A percentile compares a stretch with the other conserved stretches of the same genome.
These are phyloP conservation scores for Danio kyathit DNA, from an alignment of 2,797 vertebrate species.

Conservation along the genomic window DNA sequence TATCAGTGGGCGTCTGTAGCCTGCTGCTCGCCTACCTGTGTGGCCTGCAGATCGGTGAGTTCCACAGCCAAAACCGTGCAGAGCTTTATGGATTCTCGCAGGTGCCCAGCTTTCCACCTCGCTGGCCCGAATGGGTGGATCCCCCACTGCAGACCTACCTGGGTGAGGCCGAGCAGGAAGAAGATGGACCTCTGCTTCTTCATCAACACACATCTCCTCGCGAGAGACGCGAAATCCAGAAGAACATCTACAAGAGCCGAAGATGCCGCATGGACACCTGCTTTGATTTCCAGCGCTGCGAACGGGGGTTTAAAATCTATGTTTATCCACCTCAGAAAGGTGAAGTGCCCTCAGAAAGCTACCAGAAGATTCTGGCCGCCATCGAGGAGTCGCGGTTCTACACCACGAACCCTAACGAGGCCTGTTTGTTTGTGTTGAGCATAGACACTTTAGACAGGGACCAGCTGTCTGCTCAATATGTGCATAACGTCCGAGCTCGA, in stretches of 20 bases:
- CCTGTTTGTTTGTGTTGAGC: constrained; percentile 81
- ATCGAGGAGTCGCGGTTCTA: constrained; percentile 82
- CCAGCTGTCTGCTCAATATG: constrained; percentile 80
- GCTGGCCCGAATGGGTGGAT: constrained; percentile 70
- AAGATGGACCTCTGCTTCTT: constrained; percentile 78
- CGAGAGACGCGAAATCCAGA: constrained; percentile 77
- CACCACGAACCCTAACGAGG: constrained; percentile 76
- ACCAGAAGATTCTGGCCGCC: constrained; percentile 81
- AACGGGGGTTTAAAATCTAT: constrained; percentile 79
- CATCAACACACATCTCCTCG: constrained; percentile 82
- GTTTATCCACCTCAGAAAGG: constrained; percentile 80
- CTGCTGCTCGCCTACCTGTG: constrained; percentile 84
- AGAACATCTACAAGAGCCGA: constrained; percentile 81
- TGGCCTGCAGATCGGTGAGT: constrained; percentile 81
- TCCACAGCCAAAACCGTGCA: constrained; percentile 73
- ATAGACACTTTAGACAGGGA: constrained; percentile 85
- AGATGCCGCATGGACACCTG: constrained; percentile 86
- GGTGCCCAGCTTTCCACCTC: constrained; percentile 56
- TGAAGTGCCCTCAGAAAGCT: constrained; percentile 79
- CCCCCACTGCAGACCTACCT: constrained; percentile 77
- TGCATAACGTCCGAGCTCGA: constrained; percentile 76
- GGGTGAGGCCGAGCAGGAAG: constrained; percentile 82
- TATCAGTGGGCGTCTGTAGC: constrained; percentile 85
- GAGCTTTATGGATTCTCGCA: constrained; percentile 60
- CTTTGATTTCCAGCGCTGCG: constrained; percentile 82